Evolutionary conservation across 2,113 vertebrate genomes (phyloP), one percentile per base, ranked within the genome.

Genomic region (Chrysochloris asiatica): DNA sequence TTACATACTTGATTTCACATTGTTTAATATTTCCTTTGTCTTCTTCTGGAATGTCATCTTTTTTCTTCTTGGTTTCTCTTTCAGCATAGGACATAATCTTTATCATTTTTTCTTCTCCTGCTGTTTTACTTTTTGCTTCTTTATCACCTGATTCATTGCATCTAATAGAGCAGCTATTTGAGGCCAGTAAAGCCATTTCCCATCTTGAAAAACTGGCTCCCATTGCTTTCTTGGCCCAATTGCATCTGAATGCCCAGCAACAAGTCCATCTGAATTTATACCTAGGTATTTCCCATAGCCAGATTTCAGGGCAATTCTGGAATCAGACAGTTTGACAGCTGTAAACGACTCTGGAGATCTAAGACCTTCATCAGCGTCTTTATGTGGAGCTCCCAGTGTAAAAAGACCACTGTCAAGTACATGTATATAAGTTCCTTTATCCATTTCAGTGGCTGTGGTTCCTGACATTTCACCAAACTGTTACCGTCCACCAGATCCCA

Each of bases 251-350:
- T 99, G 99, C 2, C 99, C 99, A 87, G 99, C 95, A 67, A 99
- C 98, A 85, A 99, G 96, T n/a, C 99, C 99, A 0, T 99, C 99
- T 3, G 99, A 98, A 98, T 98, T 99, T 96, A 99, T 98, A 26
- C 99, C 99, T 65, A 99, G 97, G 73, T 99, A 99, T 94, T 99
- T 99, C 45, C 99, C 99, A 63, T 99, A 99, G 83, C 99, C 99
- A 86, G 99, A 99, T 97, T 99, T 99, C 92, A 99, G 97, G 26
- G 99, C 99, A 90, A 99, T 98, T 97, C 99, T 99, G n/a, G n/a
- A n/a, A n/a, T n/a, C n/a, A n/a, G n/a, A n/a, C n/a, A n/a, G n/a
- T n/a, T n/a, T n/a, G n/a, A n/a, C n/a, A n/a, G n/a, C n/a, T n/a
- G n/a, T n/a, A n/a, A n/a, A n/a, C n/a, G n/a, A n/a, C n/a, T n/a